These are phyloP conservation scores for Tortricodes alternella DNA, from an alignment of 2,888 invertebrate genomes.

Conservation along the genomic window DNA sequence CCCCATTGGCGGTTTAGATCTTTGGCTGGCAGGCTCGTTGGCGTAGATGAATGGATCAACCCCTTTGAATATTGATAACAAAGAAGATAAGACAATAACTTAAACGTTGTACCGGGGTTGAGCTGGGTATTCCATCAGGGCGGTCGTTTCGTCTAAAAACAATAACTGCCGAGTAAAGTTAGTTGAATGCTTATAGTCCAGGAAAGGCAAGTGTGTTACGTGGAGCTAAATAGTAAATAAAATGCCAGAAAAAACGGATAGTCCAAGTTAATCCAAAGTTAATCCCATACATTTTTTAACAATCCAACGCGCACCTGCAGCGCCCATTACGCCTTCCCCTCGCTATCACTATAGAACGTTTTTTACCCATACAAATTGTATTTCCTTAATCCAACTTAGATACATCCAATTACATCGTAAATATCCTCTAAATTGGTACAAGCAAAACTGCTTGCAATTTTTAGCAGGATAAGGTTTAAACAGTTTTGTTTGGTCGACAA, in stretches of 20 bases:
- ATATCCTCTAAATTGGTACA: conserved; percentile 42
- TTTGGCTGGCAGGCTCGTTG: too few relatives aligned
- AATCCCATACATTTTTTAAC: conserved; percentile 59
- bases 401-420: conserved; percentile 78
- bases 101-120: too few relatives aligned
- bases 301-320: conserved; percentile 66
- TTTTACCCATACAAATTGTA: conserved; percentile 79
- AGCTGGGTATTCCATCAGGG: too few relatives aligned
- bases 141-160: too few relatives aligned
- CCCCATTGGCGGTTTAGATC: too few relatives aligned
- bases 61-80: too few relatives aligned
- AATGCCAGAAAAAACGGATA: conserved; percentile 3
- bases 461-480: conserved; percentile 33
- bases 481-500: conserved; percentile 33
- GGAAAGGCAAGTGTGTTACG: too few relatives aligned
- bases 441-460: conserved; percentile 34
- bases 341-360: conserved; percentile 49
- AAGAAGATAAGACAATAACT: too few relatives aligned
- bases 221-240: too few relatives aligned
- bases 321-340: conserved; percentile 55
- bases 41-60: too few relatives aligned
- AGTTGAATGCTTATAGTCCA: too few relatives aligned
- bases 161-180: too few relatives aligned
- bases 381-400: conserved; percentile 80
- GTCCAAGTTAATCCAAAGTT: conserved; percentile 35